These are phyloP conservation scores for Elachura formosa DNA, from an alignment of 2,113 vertebrate genomes.

Conservation along the genomic window DNA sequence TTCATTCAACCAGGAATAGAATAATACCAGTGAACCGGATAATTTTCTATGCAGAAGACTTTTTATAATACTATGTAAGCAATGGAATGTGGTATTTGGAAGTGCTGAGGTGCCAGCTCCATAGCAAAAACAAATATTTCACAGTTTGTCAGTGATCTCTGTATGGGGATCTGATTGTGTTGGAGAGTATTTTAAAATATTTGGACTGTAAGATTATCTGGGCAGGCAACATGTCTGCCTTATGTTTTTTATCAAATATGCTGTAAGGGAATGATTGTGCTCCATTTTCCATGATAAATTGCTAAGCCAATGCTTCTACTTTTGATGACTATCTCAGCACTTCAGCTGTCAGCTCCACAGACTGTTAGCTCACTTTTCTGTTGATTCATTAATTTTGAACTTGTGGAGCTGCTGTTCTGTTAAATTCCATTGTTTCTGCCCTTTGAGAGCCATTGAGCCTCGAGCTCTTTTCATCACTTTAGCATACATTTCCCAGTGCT, in stretches of 20 bases:
- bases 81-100: not conserved
- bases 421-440: conserved; percentile 12
- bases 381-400: conserved; percentile 49
- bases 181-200: not conserved
- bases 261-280: not conserved
- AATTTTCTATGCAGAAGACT: not conserved
- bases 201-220: not conserved
- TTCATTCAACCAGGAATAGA: not conserved
- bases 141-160: not conserved
- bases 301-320: conserved; percentile 14
- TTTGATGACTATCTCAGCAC: conserved; percentile 46
- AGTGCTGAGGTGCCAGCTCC: not conserved
- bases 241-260: conserved; percentile 25
- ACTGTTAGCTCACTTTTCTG: conserved; percentile 38
- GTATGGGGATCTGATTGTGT: not conserved
- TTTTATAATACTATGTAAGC: not conserved
- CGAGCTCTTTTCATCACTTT: not conserved
- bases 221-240: not conserved
- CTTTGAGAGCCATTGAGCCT: not conserved
- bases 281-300: conserved; percentile 43
- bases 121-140: not conserved
- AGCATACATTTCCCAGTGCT: not conserved
- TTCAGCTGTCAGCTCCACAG: conserved; percentile 46
- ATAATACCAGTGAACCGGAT: not conserved
- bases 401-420: conserved; percentile 34